Evolutionary conservation across 2,888 invertebrate species (phyloP).

Genomic region (Rotaria macrura): DNA sequence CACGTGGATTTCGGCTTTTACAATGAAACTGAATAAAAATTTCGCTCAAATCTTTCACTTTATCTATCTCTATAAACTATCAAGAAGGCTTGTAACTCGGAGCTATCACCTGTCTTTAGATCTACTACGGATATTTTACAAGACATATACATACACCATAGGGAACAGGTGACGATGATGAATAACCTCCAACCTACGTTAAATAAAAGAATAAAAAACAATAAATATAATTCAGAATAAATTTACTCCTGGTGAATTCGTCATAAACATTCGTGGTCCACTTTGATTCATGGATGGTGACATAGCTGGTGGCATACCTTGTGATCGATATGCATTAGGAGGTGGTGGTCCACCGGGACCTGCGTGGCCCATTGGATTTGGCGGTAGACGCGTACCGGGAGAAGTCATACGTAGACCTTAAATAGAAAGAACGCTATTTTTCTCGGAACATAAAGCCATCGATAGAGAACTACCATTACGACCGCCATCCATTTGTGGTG

Average conservation of each 20-base stretch:
- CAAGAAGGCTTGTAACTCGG: too few relatives aligned
- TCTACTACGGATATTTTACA: too few relatives aligned
- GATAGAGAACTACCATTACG: background rate
- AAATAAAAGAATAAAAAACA: background rate
- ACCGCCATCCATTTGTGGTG: background rate
- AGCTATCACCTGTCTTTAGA: too few relatives aligned
- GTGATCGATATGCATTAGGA: background rate
- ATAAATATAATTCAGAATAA: background rate
- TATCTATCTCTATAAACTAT: too few relatives aligned
- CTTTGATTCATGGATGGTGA: constrained; percentile 7
- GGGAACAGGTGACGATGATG: background rate
- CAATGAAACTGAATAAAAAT: too few relatives aligned
- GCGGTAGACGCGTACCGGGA: background rate
- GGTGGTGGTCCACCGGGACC: background rate
- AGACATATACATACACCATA: constrained; percentile 7
- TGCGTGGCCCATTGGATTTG: background rate
- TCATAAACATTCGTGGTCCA: background rate
- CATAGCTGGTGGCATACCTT: constrained; percentile 1
- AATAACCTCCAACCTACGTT: constrained; percentile 13
- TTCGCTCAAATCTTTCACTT: too few relatives aligned
- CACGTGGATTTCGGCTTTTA: too few relatives aligned
- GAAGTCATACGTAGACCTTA: background rate
- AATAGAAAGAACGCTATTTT: background rate
- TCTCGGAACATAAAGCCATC: background rate
- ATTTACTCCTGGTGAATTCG: background rate